Evolutionary conservation across 1,140 invertebrate species (phyloP).

Genomic region (Coelopa frigida): DNA sequence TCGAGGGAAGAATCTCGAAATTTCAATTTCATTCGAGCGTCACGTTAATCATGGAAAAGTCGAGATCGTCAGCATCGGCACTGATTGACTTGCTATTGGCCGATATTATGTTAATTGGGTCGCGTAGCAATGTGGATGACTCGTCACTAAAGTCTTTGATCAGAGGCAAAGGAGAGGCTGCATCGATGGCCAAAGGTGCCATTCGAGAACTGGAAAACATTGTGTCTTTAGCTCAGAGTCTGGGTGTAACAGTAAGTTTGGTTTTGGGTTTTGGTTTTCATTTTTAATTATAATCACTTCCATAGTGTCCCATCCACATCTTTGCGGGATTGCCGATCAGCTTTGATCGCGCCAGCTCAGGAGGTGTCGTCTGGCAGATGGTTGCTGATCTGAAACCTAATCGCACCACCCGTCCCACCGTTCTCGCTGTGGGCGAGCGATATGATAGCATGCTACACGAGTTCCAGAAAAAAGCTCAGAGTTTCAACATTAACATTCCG

Average conservation of each 20-base stretch:
- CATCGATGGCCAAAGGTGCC: constrained; percentile 58
- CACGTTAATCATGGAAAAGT: constrained; percentile 58
- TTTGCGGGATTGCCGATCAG: constrained; percentile 34
- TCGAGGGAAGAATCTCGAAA: constrained; percentile 56
- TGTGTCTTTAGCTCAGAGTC: constrained; percentile 55
- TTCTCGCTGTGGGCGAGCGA: constrained; percentile 47
- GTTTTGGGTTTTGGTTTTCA: not conserved
- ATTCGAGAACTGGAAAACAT: constrained; percentile 67
- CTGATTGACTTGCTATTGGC: constrained; percentile 66
- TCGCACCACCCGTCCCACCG: constrained; percentile 26
- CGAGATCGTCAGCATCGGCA: constrained; percentile 60
- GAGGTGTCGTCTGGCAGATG: constrained; percentile 42
- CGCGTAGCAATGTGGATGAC: constrained; percentile 50
- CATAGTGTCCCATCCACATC: constrained; percentile 39
- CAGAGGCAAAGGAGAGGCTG: constrained; percentile 57
- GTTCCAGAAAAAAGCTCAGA: constrained; percentile 42
- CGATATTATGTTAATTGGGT: constrained; percentile 54
- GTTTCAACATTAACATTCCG: constrained; percentile 34
- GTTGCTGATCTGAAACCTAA: constrained; percentile 35
- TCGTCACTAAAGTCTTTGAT: constrained; percentile 56
- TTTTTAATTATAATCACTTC: not conserved
- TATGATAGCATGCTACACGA: constrained; percentile 47
- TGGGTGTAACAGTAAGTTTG: constrained; percentile 63
- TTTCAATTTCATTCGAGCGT: constrained; percentile 67
- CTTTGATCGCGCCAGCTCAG: constrained; percentile 30